These are phyloP conservation scores for Acleris laterana DNA, from an alignment of 2,888 invertebrate genomes.

Conservation along the genomic window DNA sequence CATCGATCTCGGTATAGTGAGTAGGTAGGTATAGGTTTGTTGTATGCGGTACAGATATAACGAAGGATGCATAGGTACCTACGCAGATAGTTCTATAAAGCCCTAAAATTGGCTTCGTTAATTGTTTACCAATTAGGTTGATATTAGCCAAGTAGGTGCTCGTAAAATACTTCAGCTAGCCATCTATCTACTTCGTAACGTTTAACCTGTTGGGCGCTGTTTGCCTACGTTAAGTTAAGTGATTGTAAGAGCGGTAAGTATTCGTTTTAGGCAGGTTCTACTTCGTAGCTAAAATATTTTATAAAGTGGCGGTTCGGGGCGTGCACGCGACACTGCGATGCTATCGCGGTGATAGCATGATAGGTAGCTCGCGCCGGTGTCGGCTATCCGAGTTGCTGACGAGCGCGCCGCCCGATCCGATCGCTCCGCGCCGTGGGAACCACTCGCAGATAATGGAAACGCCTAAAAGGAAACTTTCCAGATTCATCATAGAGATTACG, in stretches of 20 bases:
- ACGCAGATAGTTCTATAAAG: too few relatives aligned
- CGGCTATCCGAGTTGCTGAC: slow-evolving; percentile 13
- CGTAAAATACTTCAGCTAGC: not conserved
- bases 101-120: too few relatives aligned
- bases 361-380: slow-evolving; percentile 9
- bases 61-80: too few relatives aligned
- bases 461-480: slow-evolving; percentile 37
- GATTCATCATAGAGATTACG: slow-evolving; percentile 30
- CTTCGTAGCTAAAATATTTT: slow-evolving; percentile 42
- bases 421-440: slow-evolving; percentile 39
- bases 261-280: slow-evolving; percentile 50
- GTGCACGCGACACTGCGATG: slow-evolving; percentile 58
- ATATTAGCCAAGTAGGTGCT: not conserved
- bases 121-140: not conserved
- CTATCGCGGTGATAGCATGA: slow-evolving; percentile 62
- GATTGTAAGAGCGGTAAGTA: slow-evolving; percentile 40
- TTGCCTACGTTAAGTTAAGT: slow-evolving; percentile 11
- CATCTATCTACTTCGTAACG: slow-evolving; percentile 7
- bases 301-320: slow-evolving; percentile 48
- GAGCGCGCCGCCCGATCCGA: slow-evolving; percentile 45
- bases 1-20: too few relatives aligned
- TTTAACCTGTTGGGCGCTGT: slow-evolving; percentile 30
- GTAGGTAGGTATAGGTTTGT: too few relatives aligned
- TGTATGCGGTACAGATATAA: too few relatives aligned
- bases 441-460: slow-evolving; percentile 32